phyloP scores from a whole-genome alignment of 2,113 vertebrate species.

The Paradisaea rubra region DNA sequence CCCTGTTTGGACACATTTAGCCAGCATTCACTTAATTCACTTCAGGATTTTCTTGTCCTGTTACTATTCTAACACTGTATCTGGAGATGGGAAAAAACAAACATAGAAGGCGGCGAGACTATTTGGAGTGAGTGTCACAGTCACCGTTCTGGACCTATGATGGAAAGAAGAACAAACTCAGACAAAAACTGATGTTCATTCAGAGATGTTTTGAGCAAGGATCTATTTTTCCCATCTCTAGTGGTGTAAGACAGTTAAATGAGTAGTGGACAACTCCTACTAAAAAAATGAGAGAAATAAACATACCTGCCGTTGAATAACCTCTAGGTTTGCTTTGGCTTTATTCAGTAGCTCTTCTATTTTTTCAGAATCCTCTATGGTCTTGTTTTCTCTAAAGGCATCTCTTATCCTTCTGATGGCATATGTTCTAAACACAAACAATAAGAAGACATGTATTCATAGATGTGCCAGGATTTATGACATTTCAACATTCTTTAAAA shows the following conservation, averaged over 20 bases:
- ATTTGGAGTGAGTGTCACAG: not conserved
- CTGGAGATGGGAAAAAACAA: not conserved
- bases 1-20: not conserved
- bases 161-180: not conserved
- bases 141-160: not conserved
- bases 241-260: not conserved
- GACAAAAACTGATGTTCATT: not conserved
- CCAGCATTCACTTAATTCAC: not conserved
- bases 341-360: constrained; percentile 79
- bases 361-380: constrained; percentile 73
- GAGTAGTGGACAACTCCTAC: not conserved
- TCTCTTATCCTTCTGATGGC: constrained; percentile 88
- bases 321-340: constrained; percentile 75
- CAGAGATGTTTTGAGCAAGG: not conserved
- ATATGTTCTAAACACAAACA: constrained; percentile 78
- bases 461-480: not conserved
- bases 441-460: not conserved
- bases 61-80: not conserved
- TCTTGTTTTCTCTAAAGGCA: constrained; percentile 88
- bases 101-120: not conserved
- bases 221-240: not conserved
- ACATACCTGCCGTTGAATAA: constrained; percentile 90
- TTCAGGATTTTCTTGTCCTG: not conserved
- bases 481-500: not conserved
- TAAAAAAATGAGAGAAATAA: not conserved